Conservation (phyloP, 2,888 invertebrate genomes). For the Tortrix viridana region DNA sequence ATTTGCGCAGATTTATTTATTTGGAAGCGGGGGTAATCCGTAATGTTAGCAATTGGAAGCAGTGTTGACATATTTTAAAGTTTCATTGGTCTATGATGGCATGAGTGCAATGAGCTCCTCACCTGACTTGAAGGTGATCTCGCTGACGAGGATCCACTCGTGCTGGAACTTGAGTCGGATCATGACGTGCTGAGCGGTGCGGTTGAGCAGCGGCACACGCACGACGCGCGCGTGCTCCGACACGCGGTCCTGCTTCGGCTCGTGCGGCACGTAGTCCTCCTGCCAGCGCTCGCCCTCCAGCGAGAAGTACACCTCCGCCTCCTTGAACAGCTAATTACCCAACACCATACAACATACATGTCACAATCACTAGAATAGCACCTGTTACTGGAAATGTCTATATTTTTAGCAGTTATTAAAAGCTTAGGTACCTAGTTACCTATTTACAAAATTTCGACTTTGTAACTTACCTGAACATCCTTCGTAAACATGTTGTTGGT, state of each 20-base stretch:
- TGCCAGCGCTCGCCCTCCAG: conserved; percentile 91
- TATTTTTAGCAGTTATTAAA: not conserved
- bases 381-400: too few relatives aligned
- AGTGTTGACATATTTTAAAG: not conserved
- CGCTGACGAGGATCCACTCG: conserved; percentile 95
- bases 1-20: conserved; percentile 53
- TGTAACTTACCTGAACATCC: conserved; percentile 87
- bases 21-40: conserved; percentile 48
- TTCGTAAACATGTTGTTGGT: conserved; percentile 92
- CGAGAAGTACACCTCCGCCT: conserved; percentile 91
- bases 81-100: too few relatives aligned
- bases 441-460: not conserved
- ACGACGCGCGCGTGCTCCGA: conserved; percentile 86
- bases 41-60: not conserved
- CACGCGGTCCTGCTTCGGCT: conserved; percentile 82
- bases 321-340: conserved; percentile 87
- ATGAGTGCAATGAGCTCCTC: conserved; percentile 54
- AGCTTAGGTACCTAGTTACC: not conserved
- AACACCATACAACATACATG: not conserved
- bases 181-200: conserved; percentile 90
- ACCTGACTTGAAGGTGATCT: conserved; percentile 93
- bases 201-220: conserved; percentile 89
- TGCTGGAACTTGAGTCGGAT: conserved; percentile 90
- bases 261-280: conserved; percentile 86
- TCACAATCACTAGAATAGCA: too few relatives aligned